Evolutionary conservation across 2,113 vertebrate species (phyloP).

Genomic region (Prietella phreatophila): DNA sequence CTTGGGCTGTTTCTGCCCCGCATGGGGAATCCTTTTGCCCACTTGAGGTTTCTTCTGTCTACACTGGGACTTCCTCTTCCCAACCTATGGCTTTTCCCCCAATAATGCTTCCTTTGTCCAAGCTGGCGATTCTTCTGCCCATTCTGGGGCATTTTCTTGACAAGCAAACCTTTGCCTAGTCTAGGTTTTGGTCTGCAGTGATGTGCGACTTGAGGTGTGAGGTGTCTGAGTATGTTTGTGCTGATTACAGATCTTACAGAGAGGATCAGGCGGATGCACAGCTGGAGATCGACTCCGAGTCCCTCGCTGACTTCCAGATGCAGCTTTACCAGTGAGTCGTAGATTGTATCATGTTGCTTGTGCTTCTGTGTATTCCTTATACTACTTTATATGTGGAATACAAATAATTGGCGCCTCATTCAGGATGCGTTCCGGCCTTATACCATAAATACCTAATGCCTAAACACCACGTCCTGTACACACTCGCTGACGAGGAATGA

Average conservation of each 20-base stretch:
- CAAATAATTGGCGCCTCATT: background rate
- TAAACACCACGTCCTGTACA: background rate
- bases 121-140: background rate
- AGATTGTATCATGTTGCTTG: background rate
- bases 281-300: constrained; percentile 59
- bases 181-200: background rate
- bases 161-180: background rate
- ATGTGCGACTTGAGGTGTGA: background rate
- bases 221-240: constrained; percentile 9
- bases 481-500: background rate
- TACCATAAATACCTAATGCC: no score
- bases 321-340: constrained; percentile 73
- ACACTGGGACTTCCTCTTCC: background rate
- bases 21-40: background rate
- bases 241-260: constrained; percentile 58
- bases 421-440: no score
- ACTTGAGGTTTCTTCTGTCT: background rate
- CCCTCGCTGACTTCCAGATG: constrained; percentile 63
- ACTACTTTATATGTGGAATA: background rate
- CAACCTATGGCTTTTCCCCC: background rate
- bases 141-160: background rate
- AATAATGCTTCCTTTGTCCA: background rate
- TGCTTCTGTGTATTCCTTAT: background rate
- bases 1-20: background rate
- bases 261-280: constrained; percentile 42